Evolutionary conservation across 2,113 vertebrate genomes (phyloP), one percentile per base, ranked within the genome.

Genomic region (Apeltes quadracus): DNA sequence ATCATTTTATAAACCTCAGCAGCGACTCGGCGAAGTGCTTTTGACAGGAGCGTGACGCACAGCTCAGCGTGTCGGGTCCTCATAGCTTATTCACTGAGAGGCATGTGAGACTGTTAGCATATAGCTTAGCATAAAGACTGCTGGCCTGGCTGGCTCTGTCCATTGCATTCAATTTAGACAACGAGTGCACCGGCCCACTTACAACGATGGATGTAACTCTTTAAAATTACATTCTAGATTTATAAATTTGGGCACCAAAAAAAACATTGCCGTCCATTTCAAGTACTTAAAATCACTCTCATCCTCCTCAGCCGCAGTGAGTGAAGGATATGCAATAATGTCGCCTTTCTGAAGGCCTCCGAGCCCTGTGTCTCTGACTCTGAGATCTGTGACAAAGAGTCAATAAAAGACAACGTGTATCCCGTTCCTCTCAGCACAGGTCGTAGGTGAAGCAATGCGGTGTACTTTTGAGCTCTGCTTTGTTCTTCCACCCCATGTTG

Each of bases 31-130:
- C 68, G 84, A 88, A 85, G 76, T 82, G 78, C 50, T 73, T 76
- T 72, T 78, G 87, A 86, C 81, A 80, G 75, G 59, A 79, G 76
- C 54, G 53, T 78, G 82, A 85, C 79, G 69, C 78, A 50, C 32
- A 34, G 32, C 6, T 34, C 6, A 32, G 29, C 5, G 29, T 32
- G 29, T 5, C 5, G 29, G 29, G 29, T 32, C 29, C 29, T 32
- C 29, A 32, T 5, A 4, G 29, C 29, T 32, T 32, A 32, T 32
- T n/a, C n/a, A n/a, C n/a, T n/a, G n/a, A n/a, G n/a, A n/a, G n/a
- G n/a, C n/a, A n/a, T n/a, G n/a, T n/a, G n/a, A n/a, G 29, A 32
- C 5, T 3, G 29, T 34, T 43, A 15, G 41, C 14, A 4, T 43
- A 43, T 43, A 43, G 14, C 41, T 43, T 43, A 43, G 41, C 32